Conservation (phyloP, 2,797 vertebrate species). For the Stomatorhinus walkeri region DNA sequence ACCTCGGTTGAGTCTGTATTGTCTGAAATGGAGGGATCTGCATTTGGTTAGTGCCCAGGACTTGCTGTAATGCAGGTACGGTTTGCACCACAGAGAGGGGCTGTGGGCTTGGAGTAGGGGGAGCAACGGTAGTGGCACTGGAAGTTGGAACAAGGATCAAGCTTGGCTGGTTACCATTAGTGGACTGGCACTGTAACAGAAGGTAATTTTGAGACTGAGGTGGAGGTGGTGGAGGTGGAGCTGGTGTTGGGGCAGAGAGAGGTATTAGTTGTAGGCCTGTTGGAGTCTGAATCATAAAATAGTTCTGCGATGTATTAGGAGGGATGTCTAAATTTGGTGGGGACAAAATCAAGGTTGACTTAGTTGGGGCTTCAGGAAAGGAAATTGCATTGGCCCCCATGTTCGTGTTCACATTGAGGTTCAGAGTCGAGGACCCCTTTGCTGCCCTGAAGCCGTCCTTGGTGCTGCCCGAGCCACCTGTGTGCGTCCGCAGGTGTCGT, state of each 20-base stretch:
- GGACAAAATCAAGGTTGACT: conserved; percentile 65
- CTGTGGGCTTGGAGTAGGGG: conserved; percentile 45
- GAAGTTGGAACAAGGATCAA: conserved; percentile 64
- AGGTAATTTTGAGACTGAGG: conserved; percentile 63
- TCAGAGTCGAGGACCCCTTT: conserved; percentile 55
- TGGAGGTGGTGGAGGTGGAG: conserved; percentile 53
- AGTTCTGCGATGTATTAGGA: conserved; percentile 72
- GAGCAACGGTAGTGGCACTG: conserved; percentile 42
- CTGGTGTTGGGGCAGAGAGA: conserved; percentile 58
- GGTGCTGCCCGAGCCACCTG: conserved; percentile 31
- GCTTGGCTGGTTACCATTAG: conserved; percentile 58
- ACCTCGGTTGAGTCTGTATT: conserved; percentile 68
- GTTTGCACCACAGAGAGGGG: conserved; percentile 63
- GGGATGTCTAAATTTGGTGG: conserved; percentile 72
- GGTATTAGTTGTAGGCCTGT: conserved; percentile 84
- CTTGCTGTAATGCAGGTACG: conserved; percentile 64
- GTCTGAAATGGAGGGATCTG: conserved; percentile 60
- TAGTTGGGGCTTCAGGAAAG: conserved; percentile 63
- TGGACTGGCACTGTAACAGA: conserved; percentile 63
- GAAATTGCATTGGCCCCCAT: conserved; percentile 65
- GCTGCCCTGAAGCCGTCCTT: conserved; percentile 51
- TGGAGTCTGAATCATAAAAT: conserved; percentile 81
- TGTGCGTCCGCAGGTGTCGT: conserved; percentile 81
- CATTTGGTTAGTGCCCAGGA: conserved; percentile 58
- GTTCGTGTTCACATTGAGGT: conserved; percentile 24